Conservation (phyloP, 2,888 invertebrate genomes). For the Cataglyphis rosenhaueri region DNA sequence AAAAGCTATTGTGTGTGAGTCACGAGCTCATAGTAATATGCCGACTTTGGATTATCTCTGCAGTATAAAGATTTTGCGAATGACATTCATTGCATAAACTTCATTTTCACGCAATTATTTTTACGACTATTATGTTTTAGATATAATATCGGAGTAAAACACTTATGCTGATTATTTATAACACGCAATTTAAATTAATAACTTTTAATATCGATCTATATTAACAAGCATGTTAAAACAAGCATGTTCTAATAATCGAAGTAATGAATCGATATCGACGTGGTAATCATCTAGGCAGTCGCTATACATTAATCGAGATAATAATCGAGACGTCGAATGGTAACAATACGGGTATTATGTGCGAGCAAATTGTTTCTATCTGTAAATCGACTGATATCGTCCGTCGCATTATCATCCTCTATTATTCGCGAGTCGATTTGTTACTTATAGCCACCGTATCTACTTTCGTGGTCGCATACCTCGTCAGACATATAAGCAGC, state of each 20-base stretch:
- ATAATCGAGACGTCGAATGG: constrained; percentile 40
- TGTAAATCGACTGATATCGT: constrained; percentile 38
- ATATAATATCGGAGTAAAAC: not conserved
- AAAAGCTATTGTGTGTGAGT: constrained; percentile 57
- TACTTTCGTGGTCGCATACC: constrained; percentile 52
- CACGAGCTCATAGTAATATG: constrained; percentile 8
- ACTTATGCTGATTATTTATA: not conserved
- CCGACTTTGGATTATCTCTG: constrained; percentile 16
- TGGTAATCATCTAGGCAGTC: constrained; percentile 17
- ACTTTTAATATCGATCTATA: not conserved
- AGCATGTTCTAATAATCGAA: not conserved
- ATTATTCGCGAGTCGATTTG: constrained; percentile 60
- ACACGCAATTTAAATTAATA: constrained; percentile 6
- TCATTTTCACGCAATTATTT: not conserved
- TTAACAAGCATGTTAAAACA: not conserved
- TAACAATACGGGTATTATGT: constrained; percentile 19
- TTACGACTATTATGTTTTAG: too few relatives aligned
- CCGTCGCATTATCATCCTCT: constrained; percentile 39
- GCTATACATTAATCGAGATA: constrained; percentile 40
- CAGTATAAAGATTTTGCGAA: not conserved
- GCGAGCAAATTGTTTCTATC: constrained; percentile 46
- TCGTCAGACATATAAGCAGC: constrained; percentile 41
- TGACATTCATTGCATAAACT: not conserved
- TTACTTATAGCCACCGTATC: constrained; percentile 58
- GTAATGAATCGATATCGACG: constrained; percentile 9